A percentile compares a stretch with the other conserved stretches of the same genome.
Evolutionary conservation across 2,888 invertebrate species (phyloP).

Genomic region (Calephelis perditalis): DNA sequence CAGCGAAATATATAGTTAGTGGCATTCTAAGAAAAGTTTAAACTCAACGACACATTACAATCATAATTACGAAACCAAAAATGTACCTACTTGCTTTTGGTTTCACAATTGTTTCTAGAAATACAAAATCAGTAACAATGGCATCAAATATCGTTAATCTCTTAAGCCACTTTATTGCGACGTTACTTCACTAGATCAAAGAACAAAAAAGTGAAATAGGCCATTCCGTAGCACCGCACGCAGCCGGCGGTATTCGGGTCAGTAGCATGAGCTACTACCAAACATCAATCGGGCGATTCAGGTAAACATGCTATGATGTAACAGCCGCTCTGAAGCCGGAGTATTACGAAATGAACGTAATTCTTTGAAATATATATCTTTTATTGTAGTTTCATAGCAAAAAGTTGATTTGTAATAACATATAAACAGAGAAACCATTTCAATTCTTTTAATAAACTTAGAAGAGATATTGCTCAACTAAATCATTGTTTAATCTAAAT

Average conservation of each 20-base stretch:
- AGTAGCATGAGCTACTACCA: slow-evolving; percentile 60
- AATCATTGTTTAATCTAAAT: background rate
- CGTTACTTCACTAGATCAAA: slow-evolving; percentile 28
- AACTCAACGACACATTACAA: no score
- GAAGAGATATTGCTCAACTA: no score
- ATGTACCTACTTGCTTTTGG: no score
- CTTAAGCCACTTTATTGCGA: slow-evolving; percentile 3
- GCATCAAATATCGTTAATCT: background rate
- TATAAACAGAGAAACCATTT: no score
- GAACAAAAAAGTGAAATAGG: slow-evolving; percentile 29
- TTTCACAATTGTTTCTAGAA: background rate
- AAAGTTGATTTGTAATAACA: slow-evolving; percentile 11
- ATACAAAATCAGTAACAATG: background rate
- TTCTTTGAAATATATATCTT: slow-evolving; percentile 31
- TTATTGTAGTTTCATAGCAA: background rate
- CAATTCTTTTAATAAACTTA: no score
- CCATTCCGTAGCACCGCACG: slow-evolving; percentile 33
- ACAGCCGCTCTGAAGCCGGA: slow-evolving; percentile 40
- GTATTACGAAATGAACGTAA: slow-evolving; percentile 58
- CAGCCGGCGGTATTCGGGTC: slow-evolving; percentile 65
- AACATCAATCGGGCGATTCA: slow-evolving; percentile 53
- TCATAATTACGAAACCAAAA: no score
- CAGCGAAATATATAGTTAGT: no score
- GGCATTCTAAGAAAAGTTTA: no score
- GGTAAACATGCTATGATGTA: slow-evolving; percentile 66